These are phyloP conservation scores for Drosophila jambulina DNA, from an alignment of 1,140 invertebrate species.

Conservation along the genomic window DNA sequence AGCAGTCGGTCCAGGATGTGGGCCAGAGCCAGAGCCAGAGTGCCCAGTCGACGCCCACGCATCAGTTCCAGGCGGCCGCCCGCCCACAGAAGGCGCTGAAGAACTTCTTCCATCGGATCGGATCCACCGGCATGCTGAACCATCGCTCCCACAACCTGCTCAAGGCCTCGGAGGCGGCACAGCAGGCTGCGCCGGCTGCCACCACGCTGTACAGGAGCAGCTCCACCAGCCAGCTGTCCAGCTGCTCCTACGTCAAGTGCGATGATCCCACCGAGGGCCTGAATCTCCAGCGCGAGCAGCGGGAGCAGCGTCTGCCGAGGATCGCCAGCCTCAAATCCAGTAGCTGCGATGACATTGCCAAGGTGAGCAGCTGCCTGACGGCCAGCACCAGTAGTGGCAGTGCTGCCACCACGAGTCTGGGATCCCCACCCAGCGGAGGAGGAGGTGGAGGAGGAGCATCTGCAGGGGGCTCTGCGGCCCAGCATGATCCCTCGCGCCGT, in stretches of 20 bases:
- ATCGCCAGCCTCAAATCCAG: conserved; percentile 74
- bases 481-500: conserved; percentile 65
- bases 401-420: conserved; percentile 34
- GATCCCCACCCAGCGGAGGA: conserved; percentile 34
- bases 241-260: conserved; percentile 90
- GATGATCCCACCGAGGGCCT: conserved; percentile 92
- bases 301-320: conserved; percentile 42
- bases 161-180: conserved; percentile 81
- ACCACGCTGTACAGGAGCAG: conserved; percentile 90
- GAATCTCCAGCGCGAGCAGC: conserved; percentile 86
- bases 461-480: conserved; percentile 6
- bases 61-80: conserved; percentile 60
- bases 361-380: conserved; percentile 72
- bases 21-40: conserved; percentile 74
- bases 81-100: conserved; percentile 87
- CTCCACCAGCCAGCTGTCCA: conserved; percentile 90
- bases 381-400: conserved; percentile 50
- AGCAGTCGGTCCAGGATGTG: conserved; percentile 45
- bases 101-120: conserved; percentile 90
- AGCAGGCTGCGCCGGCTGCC: conserved; percentile 69
- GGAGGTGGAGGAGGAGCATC: background rate
- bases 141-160: conserved; percentile 85
- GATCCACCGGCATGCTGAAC: conserved; percentile 91
- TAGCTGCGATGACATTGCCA: conserved; percentile 84
- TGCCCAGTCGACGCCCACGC: conserved; percentile 63